These are phyloP conservation scores for Saxicola maurus DNA, from an alignment of 2,797 vertebrate species.

Conservation along the genomic window DNA sequence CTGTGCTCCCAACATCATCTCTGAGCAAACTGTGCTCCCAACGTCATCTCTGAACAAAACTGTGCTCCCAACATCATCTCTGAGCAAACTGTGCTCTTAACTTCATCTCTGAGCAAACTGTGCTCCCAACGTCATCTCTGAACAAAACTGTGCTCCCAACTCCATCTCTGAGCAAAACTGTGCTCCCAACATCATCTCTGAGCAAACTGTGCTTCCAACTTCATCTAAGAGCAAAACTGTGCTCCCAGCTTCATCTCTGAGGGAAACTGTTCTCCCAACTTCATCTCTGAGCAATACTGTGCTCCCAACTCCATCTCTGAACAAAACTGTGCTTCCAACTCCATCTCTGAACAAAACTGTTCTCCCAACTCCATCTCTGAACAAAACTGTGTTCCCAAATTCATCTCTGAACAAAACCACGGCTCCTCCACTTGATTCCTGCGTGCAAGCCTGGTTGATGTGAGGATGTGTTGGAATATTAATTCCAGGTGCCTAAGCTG, in stretches of 20 bases:
- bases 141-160: not conserved
- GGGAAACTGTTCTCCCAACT: not conserved
- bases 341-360: too few relatives aligned
- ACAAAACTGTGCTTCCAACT: not conserved
- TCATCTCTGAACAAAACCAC: not conserved
- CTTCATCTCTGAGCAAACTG: not conserved
- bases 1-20: not conserved
- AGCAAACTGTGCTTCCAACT: too few relatives aligned
- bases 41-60: not conserved
- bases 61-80: not conserved
- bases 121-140: not conserved
- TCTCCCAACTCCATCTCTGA: not conserved
- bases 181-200: not conserved
- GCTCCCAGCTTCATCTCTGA: not conserved
- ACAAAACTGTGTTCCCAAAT: not conserved
- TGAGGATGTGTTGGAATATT: not conserved
- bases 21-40: not conserved
- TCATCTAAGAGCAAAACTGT: not conserved
- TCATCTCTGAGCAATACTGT: not conserved
- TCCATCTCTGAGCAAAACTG: not conserved
- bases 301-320: not conserved
- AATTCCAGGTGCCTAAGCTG: not conserved
- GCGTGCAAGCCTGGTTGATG: accelerated
- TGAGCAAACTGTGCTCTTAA: not conserved
- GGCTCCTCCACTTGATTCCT: not conserved